phyloP scores from a whole-genome alignment of 2,113 vertebrate genomes.

The Pluvialis apricaria region DNA sequence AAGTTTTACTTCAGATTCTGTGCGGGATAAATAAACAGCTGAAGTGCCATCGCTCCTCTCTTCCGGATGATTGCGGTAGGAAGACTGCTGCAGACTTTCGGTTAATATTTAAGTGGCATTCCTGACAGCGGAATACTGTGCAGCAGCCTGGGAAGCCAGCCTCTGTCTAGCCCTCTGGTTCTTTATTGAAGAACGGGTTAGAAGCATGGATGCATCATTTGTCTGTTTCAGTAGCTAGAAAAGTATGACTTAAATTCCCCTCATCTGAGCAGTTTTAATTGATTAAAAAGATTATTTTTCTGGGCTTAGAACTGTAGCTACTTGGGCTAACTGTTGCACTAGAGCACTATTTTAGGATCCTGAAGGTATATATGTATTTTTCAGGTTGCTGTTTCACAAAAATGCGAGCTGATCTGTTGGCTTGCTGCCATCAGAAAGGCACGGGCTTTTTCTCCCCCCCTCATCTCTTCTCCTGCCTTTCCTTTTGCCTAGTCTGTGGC shows the following conservation, averaged over 20 bases:
- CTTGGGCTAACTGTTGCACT: not conserved
- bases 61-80: not conserved
- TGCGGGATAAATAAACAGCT: not conserved
- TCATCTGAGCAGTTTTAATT: not conserved
- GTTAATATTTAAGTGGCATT: not conserved
- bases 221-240: not conserved
- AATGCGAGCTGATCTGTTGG: not conserved
- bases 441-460: not conserved
- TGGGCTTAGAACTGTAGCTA: not conserved
- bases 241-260: not conserved
- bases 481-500: not conserved
- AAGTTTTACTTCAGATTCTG: not conserved
- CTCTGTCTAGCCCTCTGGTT: not conserved
- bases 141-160: not conserved
- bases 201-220: not conserved
- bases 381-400: not conserved
- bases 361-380: not conserved
- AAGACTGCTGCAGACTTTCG: not conserved
- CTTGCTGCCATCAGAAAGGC: not conserved
- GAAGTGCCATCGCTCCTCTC: not conserved
- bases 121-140: not conserved
- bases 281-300: not conserved
- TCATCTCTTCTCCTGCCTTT: not conserved
- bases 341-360: not conserved
- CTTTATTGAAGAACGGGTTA: not conserved